These are phyloP conservation scores for Eleutherodactylus coqui DNA, from an alignment of 2,797 vertebrate species.

Conservation along the genomic window DNA sequence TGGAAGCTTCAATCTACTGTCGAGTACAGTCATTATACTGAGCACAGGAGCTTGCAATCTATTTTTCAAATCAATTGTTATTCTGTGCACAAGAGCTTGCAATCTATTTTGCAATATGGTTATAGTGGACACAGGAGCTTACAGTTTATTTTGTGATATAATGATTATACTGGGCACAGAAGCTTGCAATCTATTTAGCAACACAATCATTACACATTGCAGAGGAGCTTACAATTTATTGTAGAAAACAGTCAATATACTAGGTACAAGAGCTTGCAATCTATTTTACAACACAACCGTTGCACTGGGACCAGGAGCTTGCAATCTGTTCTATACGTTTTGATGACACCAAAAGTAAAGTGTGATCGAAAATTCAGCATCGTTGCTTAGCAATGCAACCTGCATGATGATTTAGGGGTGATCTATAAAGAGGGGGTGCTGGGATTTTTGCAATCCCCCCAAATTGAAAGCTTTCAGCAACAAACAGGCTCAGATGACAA, in stretches of 20 bases:
- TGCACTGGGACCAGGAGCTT: not conserved
- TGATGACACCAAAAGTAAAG: not conserved
- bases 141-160: not conserved
- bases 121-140: not conserved
- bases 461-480: not conserved
- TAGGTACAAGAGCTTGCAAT: not conserved
- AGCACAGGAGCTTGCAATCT: not conserved
- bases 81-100: not conserved
- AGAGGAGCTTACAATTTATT: too few species aligned
- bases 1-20: not conserved
- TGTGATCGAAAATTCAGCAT: not conserved
- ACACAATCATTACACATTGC: too few species aligned
- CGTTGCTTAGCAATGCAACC: constrained; percentile 10
- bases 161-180: not conserved
- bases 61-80: not conserved
- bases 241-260: not conserved
- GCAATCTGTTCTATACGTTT: not conserved
- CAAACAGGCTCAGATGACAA: not conserved
- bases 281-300: not conserved
- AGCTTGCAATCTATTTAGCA: not conserved
- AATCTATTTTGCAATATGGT: not conserved
- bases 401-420: not conserved
- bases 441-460: not conserved
- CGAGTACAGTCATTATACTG: not conserved
- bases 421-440: not conserved